Evolutionary conservation across 30 jellyfish, hydroid and myxozoan genomes (phyloP).

Genomic region (Hydra vulgaris): DNA sequence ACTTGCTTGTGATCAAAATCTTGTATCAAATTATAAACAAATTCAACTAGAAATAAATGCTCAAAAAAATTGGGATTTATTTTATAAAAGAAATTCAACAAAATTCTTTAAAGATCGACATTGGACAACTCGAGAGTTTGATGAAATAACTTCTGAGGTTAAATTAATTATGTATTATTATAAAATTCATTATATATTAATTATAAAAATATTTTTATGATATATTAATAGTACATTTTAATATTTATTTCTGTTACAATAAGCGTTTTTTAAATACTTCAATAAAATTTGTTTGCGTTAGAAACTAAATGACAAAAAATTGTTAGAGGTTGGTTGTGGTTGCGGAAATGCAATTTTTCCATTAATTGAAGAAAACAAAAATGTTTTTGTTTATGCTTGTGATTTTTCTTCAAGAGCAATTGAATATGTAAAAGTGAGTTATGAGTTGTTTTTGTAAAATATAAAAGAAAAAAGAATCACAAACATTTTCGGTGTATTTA

Average conservation of each 20-base stretch:
- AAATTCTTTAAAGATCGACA: slow-evolving; percentile 96
- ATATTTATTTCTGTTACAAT: no score
- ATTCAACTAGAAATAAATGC: slow-evolving; percentile 68
- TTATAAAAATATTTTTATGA: no score
- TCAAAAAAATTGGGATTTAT: slow-evolving; percentile 91
- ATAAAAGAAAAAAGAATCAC: background rate
- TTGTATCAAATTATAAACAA: slow-evolving; percentile 57
- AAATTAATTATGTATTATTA: background rate
- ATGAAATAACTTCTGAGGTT: slow-evolving; percentile 43
- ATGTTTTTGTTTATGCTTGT: slow-evolving; percentile 60
- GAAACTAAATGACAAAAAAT: background rate
- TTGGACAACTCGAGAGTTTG: slow-evolving; percentile 88
- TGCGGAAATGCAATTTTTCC: slow-evolving; percentile 97
- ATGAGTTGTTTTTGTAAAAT: background rate
- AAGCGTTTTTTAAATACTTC: no score
- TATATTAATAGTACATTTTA: no score
- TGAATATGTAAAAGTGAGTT: slow-evolving; percentile 61
- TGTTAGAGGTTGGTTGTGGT: slow-evolving; percentile 95
- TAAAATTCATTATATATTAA: no score
- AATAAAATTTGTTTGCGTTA: no score
- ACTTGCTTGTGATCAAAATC: slow-evolving; percentile 2
- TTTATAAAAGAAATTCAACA: slow-evolving; percentile 92
- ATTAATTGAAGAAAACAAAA: slow-evolving; percentile 57
- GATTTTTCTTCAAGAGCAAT: slow-evolving; percentile 97
- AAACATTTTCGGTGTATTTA: no score